A percentile compares a stretch with the other conserved stretches of the same genome.
Conservation (phyloP, 2,888 invertebrate species). For the Polymixis flavicincta region DNA sequence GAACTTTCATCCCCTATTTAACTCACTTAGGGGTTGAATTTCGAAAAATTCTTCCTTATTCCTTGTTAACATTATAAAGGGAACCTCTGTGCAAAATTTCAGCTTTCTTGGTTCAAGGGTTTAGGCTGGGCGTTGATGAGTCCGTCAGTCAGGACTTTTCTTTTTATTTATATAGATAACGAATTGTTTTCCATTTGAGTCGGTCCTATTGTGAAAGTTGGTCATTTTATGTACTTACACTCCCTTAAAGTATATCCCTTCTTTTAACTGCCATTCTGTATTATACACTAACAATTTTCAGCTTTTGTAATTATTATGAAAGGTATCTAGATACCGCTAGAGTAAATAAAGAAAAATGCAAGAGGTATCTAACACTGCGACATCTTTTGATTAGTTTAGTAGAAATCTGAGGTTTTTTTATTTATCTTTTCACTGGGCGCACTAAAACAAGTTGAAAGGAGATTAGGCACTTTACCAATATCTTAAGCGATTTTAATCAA, state of each 20-base stretch:
- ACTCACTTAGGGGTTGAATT: too few relatives aligned
- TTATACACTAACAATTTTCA: not conserved
- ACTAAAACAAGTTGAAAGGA: not conserved
- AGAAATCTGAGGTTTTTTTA: not conserved
- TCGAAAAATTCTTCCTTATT: too few relatives aligned
- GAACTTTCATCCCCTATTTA: too few relatives aligned
- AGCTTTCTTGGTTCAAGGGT: too few relatives aligned
- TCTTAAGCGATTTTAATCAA: not conserved
- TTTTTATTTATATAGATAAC: too few relatives aligned
- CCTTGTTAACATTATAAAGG: too few relatives aligned
- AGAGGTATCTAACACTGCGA: not conserved
- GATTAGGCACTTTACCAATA: not conserved
- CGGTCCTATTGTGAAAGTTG: not conserved
- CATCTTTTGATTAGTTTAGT: not conserved
- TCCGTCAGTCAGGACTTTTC: too few relatives aligned
- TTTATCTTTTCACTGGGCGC: not conserved
- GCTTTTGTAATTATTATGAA: constrained; percentile 1
- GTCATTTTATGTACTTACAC: not conserved
- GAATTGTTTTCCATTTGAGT: not conserved
- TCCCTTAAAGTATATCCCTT: not conserved
- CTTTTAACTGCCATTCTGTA: not conserved
- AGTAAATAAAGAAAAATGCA: not conserved
- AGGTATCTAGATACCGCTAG: not conserved
- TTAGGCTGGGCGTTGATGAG: too few relatives aligned
- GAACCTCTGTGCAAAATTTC: too few relatives aligned